phyloP scores from a whole-genome alignment of 2,113 vertebrate genomes.

The Semicossyphus pulcher region DNA sequence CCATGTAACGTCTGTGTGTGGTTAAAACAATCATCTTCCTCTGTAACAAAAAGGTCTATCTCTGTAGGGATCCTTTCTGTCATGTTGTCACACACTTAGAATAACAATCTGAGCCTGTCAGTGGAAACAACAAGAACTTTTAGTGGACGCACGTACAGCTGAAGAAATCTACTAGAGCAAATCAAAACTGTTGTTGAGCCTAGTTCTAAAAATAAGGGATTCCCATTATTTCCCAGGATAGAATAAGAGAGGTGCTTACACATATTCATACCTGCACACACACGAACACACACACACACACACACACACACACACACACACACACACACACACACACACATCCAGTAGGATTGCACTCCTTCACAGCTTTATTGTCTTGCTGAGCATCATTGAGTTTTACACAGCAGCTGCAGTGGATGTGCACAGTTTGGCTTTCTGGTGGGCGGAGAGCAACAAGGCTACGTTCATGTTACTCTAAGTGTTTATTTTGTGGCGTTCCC shows the following conservation, averaged over 20 bases:
- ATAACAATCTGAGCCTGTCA: too few relatives aligned
- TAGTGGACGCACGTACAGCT: too few relatives aligned
- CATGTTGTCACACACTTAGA: too few relatives aligned
- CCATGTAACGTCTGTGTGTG: too few relatives aligned
- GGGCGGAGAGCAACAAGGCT: constrained; percentile 30
- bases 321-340: not conserved
- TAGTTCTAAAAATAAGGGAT: too few relatives aligned
- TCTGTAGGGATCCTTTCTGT: too few relatives aligned
- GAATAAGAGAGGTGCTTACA: not conserved
- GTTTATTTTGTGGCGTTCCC: constrained; percentile 67
- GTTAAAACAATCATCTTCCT: too few relatives aligned
- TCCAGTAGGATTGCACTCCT: not conserved
- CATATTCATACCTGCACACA: not conserved
- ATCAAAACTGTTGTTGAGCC: too few relatives aligned
- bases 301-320: not conserved
- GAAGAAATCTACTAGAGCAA: too few relatives aligned
- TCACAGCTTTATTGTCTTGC: not conserved
- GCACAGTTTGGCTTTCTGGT: constrained; percentile 37
- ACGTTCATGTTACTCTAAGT: constrained; percentile 45
- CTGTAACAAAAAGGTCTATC: too few relatives aligned
- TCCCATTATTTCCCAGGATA: not conserved
- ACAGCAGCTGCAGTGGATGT: constrained; percentile 2
- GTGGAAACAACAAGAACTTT: too few relatives aligned
- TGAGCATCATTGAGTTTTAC: constrained; percentile 3
- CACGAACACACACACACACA: not conserved